Evolutionary conservation across 2,888 invertebrate genomes (phyloP).

Genomic region (Malthinus flaveolus): DNA sequence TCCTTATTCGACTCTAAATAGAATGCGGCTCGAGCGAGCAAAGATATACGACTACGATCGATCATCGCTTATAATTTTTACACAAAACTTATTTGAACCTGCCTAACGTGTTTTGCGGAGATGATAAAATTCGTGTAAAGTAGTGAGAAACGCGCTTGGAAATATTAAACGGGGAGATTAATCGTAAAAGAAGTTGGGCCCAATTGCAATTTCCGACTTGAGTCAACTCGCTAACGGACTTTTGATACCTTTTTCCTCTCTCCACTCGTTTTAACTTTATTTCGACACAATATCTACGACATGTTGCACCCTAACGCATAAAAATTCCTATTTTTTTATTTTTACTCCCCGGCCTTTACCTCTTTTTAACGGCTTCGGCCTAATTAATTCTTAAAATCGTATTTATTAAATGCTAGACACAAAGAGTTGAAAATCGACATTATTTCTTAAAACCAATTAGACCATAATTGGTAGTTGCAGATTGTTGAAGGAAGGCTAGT

Average conservation of each 20-base stretch:
- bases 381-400: conserved; percentile 42
- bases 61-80: background rate
- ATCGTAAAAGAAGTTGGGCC: conserved; percentile 34
- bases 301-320: conserved; percentile 26
- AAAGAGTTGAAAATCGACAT: conserved; percentile 54
- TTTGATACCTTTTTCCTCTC: conserved; percentile 35
- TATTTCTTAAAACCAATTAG: conserved; percentile 57
- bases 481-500: conserved; percentile 54
- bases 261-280: conserved; percentile 30
- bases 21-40: conserved; percentile 21
- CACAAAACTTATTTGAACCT: conserved; percentile 2
- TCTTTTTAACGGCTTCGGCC: conserved; percentile 1
- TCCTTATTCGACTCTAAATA: conserved; percentile 27
- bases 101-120: conserved; percentile 27
- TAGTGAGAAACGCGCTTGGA: conserved; percentile 29
- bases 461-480: conserved; percentile 56
- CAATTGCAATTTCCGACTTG: conserved; percentile 30
- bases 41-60: conserved; percentile 7
- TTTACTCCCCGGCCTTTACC: background rate
- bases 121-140: conserved; percentile 32
- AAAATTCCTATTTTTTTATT: conserved; percentile 8
- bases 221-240: conserved; percentile 31
- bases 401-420: conserved; percentile 51
- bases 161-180: conserved; percentile 40
- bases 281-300: conserved; percentile 24